These are phyloP conservation scores for Cephalopterus ornatus DNA, from an alignment of 2,113 vertebrate genomes.

Conservation along the genomic window DNA sequence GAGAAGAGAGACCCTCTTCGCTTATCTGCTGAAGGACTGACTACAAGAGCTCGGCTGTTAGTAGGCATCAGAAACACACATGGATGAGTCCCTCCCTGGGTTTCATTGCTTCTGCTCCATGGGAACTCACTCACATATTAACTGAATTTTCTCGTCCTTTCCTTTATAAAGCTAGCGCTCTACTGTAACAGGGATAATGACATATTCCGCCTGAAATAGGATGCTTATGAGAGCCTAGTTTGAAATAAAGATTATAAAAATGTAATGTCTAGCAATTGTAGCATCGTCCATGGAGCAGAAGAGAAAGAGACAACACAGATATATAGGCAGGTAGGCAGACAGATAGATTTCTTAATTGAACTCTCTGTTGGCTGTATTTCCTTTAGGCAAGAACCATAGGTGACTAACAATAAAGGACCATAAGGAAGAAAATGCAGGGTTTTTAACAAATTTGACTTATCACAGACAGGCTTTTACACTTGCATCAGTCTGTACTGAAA, in stretches of 20 bases:
- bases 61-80: neutral
- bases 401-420: neutral
- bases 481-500: neutral
- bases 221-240: neutral
- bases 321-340: neutral
- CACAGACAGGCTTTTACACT: neutral
- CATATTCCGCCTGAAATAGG: neutral
- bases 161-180: neutral
- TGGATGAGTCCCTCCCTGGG: neutral
- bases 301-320: constrained; percentile 19
- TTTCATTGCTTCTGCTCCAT: constrained; percentile 16
- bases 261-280: neutral
- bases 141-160: neutral
- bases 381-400: neutral
- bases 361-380: neutral
- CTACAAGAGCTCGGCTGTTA: neutral
- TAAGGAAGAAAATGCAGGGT: neutral
- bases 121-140: constrained; percentile 2
- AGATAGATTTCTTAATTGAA: neutral
- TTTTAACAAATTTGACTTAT: neutral
- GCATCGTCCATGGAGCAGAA: neutral
- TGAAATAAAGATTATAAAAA: constrained; percentile 16
- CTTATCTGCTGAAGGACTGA: neutral
- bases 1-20: neutral
- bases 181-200: constrained; percentile 27